These are phyloP conservation scores for Phyllostomus hastatus DNA, from an alignment of 2,113 vertebrate genomes.

Conservation along the genomic window DNA sequence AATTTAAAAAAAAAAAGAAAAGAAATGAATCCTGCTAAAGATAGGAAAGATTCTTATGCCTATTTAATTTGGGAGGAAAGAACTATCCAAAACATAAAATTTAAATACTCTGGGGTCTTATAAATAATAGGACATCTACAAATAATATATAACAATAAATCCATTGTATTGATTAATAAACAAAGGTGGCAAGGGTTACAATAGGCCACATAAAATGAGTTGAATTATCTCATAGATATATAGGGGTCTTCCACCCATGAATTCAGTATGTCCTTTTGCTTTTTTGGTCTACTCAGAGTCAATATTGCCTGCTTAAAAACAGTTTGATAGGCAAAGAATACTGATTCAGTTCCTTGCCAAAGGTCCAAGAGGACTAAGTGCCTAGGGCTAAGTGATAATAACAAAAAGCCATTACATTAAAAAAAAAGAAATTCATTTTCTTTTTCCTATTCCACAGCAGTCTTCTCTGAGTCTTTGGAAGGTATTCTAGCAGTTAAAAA, in stretches of 20 bases:
- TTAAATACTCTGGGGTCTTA: not conserved
- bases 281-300: not conserved
- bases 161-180: conserved; percentile 7
- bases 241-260: not conserved
- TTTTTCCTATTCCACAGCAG: not conserved
- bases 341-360: not conserved
- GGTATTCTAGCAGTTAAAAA: not conserved
- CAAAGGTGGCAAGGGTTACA: not conserved
- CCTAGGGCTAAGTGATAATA: not conserved
- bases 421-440: not conserved
- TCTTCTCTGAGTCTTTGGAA: not conserved
- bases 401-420: not conserved
- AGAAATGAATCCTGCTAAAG: conserved; percentile 31
- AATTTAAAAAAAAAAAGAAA: conserved; percentile 48
- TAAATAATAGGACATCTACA: not conserved
- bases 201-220: not conserved
- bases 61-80: conserved; percentile 10
- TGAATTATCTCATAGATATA: not conserved
- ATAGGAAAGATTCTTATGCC: conserved; percentile 24
- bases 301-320: not conserved
- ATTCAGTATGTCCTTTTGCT: not conserved
- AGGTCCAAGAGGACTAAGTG: not conserved
- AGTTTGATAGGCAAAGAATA: not conserved
- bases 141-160: not conserved
- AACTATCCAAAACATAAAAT: conserved; percentile 46